A percentile compares a stretch with the other conserved stretches of the same genome.
phyloP scores from a whole-genome alignment of 2,113 vertebrate genomes.

The Cryptomyrus ogoouensis region DNA sequence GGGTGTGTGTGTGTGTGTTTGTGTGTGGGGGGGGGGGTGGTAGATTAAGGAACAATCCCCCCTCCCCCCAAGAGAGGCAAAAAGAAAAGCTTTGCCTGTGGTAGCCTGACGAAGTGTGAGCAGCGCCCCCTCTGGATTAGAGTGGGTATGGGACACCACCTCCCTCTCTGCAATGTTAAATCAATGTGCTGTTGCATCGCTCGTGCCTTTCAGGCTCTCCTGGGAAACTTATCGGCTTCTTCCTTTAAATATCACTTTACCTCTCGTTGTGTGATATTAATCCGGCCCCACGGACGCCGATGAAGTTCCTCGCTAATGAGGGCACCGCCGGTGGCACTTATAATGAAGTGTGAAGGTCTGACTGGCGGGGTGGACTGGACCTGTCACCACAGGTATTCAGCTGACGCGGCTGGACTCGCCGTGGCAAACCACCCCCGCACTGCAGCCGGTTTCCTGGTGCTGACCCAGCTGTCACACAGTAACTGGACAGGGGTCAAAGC shows the following conservation, averaged over 20 bases:
- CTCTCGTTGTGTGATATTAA: background rate
- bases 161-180: background rate
- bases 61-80: background rate
- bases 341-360: background rate
- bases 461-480: conserved; percentile 20
- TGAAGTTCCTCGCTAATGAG: background rate
- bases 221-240: background rate
- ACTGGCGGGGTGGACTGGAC: background rate
- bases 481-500: conserved; percentile 31
- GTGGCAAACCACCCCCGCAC: background rate
- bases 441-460: background rate
- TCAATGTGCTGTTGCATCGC: background rate
- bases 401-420: background rate
- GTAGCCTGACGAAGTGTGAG: background rate
- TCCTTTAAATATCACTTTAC: background rate
- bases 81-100: background rate
- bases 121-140: background rate
- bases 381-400: background rate
- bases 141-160: background rate
- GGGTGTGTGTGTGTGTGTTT: background rate
- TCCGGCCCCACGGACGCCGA: background rate
- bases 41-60: background rate
- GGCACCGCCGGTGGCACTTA: background rate
- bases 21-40: background rate
- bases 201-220: background rate